These are phyloP conservation scores for Ditula angustiorana DNA, from an alignment of 2,888 invertebrate genomes.

Conservation along the genomic window DNA sequence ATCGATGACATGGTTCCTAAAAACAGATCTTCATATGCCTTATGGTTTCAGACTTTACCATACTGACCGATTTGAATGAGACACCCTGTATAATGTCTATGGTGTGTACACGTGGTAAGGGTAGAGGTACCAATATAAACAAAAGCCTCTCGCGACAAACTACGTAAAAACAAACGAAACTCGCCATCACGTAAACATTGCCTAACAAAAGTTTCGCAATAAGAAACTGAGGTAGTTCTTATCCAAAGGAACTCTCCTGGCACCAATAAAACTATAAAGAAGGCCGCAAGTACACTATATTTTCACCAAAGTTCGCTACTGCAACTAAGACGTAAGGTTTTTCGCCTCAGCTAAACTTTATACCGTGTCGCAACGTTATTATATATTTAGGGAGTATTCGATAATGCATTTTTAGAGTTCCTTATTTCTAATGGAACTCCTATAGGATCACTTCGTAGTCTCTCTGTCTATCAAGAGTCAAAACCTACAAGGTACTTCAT, in stretches of 20 bases:
- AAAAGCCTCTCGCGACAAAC: conserved; percentile 20
- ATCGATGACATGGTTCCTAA: no score
- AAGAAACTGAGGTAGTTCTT: conserved; percentile 51
- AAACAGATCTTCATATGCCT: no score
- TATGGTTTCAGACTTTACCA: no score
- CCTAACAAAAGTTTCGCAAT: conserved; percentile 48
- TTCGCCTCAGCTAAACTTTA: background rate
- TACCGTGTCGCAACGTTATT: background rate
- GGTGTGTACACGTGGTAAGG: no score
- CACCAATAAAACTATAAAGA: conserved; percentile 53
- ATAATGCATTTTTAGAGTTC: no score
- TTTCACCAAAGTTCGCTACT: conserved; percentile 34
- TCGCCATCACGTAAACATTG: conserved; percentile 40
- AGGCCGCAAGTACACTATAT: conserved; percentile 44
- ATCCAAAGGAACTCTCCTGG: conserved; percentile 48
- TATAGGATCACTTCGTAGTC: no score
- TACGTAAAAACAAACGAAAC: conserved; percentile 30
- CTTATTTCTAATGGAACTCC: no score
- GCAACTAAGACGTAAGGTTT: conserved; percentile 30
- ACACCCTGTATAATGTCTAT: no score
- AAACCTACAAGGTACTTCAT: no score
- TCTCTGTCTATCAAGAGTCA: no score
- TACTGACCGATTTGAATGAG: no score
- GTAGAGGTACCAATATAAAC: conserved; percentile 14
- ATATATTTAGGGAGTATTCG: no score